Percentiles rank a stretch among this genome's conserved stretches.
These are phyloP conservation scores for Dastarcus helophoroides DNA, from an alignment of 2,888 invertebrate species.

Conservation along the genomic window DNA sequence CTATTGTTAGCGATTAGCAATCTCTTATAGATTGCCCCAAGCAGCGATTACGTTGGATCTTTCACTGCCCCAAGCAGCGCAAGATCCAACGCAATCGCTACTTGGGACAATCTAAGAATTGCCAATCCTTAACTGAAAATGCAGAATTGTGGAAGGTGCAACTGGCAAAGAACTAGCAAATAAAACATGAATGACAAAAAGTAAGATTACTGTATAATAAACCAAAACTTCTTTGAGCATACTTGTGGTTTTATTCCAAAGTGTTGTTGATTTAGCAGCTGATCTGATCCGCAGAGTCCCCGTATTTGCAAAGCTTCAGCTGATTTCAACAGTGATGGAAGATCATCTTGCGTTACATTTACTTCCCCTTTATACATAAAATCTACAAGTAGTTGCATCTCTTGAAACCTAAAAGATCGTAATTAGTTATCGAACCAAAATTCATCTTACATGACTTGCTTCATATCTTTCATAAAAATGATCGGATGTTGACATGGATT, in stretches of 20 bases:
- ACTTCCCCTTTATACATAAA: constrained; percentile 89
- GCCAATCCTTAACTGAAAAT: no score
- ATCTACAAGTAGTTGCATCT: constrained; percentile 76
- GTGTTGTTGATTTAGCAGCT: constrained; percentile 33
- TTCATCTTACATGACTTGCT: constrained; percentile 34
- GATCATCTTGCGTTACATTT: constrained; percentile 73
- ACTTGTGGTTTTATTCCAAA: constrained; percentile 29
- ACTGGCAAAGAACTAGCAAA: no score
- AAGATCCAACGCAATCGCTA: no score
- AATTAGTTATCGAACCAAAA: neutral
- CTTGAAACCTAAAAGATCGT: constrained; percentile 49
- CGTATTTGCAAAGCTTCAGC: constrained; percentile 76
- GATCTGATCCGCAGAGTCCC: constrained; percentile 45
- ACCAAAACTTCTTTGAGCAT: no score
- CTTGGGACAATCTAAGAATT: no score
- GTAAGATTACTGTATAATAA: no score
- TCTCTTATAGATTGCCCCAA: no score
- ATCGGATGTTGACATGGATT: constrained; percentile 82
- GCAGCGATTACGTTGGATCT: no score
- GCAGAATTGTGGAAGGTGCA: no score
- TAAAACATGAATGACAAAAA: no score
- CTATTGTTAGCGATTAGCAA: no score
- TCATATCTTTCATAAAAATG: constrained; percentile 73
- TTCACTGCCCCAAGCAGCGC: no score
- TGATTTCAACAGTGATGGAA: constrained; percentile 69